Percentiles rank a stretch among this genome's conserved stretches.
phyloP scores from a whole-genome alignment of 2,888 invertebrate genomes.

The Ornithoptera priamus region DNA sequence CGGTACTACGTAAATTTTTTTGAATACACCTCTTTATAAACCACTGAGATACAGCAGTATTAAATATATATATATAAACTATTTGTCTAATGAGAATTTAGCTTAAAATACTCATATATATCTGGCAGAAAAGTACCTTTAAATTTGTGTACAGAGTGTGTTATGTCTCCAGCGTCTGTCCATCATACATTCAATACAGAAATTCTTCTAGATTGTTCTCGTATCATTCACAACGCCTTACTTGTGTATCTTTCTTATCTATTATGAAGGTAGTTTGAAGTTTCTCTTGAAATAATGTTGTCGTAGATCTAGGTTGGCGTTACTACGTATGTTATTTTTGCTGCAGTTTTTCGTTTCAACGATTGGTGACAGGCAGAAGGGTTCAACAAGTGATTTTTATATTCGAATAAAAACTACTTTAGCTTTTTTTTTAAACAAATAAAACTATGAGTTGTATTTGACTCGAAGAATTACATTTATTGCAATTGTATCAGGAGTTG shows the following conservation, averaged over 20 bases:
- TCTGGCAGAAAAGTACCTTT: conserved; percentile 6
- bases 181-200: conserved; percentile 39
- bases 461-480: too few relatives aligned
- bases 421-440: too few relatives aligned
- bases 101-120: not conserved
- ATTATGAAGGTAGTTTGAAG: conserved; percentile 65
- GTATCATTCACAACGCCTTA: conserved; percentile 75
- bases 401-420: not conserved
- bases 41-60: not conserved
- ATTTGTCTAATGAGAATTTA: not conserved
- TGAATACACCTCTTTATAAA: not conserved
- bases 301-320: conserved; percentile 54
- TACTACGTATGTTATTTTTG: conserved; percentile 42
- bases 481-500: too few relatives aligned
- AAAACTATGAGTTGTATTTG: too few relatives aligned
- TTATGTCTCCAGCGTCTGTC: conserved; percentile 14
- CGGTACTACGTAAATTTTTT: not conserved
- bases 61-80: too few relatives aligned
- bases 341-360: conserved; percentile 40
- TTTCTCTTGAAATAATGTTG: conserved; percentile 64
- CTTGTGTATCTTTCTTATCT: conserved; percentile 78
- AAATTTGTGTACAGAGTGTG: not conserved
- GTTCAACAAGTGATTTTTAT: conserved; percentile 23
- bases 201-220: conserved; percentile 63
- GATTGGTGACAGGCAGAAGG: conserved; percentile 21